A percentile compares a stretch with the other conserved stretches of the same genome.
phyloP scores from a whole-genome alignment of 2,113 vertebrate genomes.

The Hipposideros armiger region DNA sequence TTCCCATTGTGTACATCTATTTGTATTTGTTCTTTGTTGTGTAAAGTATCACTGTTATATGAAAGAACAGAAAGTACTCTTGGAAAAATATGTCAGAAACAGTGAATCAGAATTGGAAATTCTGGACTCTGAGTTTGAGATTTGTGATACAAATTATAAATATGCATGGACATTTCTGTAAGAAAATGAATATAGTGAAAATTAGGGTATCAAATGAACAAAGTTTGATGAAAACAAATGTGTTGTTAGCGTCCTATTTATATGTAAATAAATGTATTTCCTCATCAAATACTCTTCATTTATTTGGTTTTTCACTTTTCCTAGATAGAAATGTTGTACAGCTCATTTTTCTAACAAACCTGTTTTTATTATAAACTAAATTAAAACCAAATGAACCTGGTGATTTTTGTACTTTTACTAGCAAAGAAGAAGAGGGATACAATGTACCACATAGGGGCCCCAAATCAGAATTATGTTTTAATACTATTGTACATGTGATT shows the following conservation, averaged over 20 bases:
- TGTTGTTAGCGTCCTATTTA: background rate
- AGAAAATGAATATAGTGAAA: constrained; percentile 41
- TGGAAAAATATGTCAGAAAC: constrained; percentile 40
- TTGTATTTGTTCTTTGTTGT: constrained; percentile 37
- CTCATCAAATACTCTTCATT: background rate
- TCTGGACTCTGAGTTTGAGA: background rate
- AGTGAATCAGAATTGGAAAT: constrained; percentile 9
- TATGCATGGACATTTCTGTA: background rate
- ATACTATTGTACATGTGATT: background rate
- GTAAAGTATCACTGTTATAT: background rate
- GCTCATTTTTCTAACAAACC: background rate
- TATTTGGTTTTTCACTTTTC: background rate
- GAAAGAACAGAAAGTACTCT: background rate
- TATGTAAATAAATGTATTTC: background rate
- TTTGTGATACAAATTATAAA: background rate
- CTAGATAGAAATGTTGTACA: background rate
- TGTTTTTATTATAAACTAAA: background rate
- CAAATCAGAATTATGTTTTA: background rate
- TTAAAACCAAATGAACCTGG: background rate
- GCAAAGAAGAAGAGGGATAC: background rate
- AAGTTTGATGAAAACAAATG: constrained; percentile 33
- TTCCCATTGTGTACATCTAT: background rate
- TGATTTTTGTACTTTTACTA: background rate
- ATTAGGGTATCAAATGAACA: constrained; percentile 8
- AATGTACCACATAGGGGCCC: background rate